phyloP scores from a whole-genome alignment of 2,888 invertebrate species.

The Craniophora ligustri region DNA sequence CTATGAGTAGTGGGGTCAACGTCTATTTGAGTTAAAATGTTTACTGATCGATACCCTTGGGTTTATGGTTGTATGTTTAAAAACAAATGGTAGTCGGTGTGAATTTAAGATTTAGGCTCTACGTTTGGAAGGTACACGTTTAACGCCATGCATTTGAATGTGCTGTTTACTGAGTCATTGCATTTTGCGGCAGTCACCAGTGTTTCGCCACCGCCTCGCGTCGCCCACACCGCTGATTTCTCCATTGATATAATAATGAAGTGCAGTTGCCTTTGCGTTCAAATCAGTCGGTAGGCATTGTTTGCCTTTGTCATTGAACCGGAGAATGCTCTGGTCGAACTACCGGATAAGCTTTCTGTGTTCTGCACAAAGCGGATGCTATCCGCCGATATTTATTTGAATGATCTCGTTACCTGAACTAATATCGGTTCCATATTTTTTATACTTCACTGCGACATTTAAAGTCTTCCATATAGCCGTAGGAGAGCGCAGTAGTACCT shows the following conservation, averaged over 20 bases:
- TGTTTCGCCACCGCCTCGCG: slow-evolving; percentile 71
- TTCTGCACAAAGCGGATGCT: slow-evolving; percentile 42
- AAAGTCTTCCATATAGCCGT: too few species aligned
- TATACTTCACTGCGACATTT: too few species aligned
- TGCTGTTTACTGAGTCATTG: slow-evolving; percentile 70
- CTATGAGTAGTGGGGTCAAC: slow-evolving; percentile 6
- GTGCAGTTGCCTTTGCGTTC: slow-evolving; percentile 71
- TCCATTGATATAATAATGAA: slow-evolving; percentile 81
- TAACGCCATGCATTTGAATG: slow-evolving; percentile 71
- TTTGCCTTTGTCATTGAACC: slow-evolving; percentile 80
- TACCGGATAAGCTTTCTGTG: slow-evolving; percentile 58
- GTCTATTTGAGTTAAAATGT: slow-evolving; percentile 23
- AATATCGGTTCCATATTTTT: too few species aligned
- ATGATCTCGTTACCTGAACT: not conserved
- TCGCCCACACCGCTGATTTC: slow-evolving; percentile 81
- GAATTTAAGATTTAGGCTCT: slow-evolving; percentile 47
- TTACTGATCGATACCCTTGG: slow-evolving; percentile 29
- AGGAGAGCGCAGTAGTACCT: too few species aligned
- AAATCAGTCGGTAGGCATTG: slow-evolving; percentile 71
- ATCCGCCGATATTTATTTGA: slow-evolving; percentile 23
- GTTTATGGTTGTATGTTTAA: slow-evolving; percentile 19
- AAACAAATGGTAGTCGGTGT: slow-evolving; percentile 28
- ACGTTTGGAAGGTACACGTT: slow-evolving; percentile 39
- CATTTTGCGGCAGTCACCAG: slow-evolving; percentile 58
- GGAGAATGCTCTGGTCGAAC: slow-evolving; percentile 67